These are phyloP conservation scores for Melanostigma gelatinosum DNA, from an alignment of 2,113 vertebrate species.

Conservation along the genomic window DNA sequence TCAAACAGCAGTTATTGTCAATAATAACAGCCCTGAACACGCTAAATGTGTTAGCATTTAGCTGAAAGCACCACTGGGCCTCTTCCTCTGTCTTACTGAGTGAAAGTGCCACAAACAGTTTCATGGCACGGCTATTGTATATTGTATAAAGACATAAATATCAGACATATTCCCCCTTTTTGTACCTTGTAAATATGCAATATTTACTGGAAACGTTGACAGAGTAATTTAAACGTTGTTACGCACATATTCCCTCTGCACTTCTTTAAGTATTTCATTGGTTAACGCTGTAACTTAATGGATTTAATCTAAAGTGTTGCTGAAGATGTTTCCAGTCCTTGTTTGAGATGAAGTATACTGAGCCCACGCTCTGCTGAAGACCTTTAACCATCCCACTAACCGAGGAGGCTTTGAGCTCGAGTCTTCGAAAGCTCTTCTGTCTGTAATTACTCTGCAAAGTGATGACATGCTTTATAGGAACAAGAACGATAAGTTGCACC, in stretches of 20 bases:
- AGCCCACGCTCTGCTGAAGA: neutral
- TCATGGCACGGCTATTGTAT: neutral
- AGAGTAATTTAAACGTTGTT: neutral
- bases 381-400: neutral
- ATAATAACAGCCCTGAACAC: constrained; percentile 37
- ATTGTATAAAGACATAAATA: neutral
- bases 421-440: neutral
- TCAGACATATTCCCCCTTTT: neutral
- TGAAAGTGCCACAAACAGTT: neutral
- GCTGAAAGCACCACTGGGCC: too few species aligned
- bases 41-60: neutral
- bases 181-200: neutral
- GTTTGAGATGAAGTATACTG: neutral
- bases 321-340: neutral
- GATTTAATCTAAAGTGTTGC: neutral
- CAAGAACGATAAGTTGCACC: neutral
- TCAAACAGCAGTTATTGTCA: constrained; percentile 55
- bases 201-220: neutral
- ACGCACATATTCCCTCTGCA: neutral
- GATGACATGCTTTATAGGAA: neutral
- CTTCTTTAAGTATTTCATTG: neutral
- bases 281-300: neutral
- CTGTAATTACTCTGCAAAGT: neutral
- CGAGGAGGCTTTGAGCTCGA: neutral
- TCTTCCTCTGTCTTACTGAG: too few species aligned